These are phyloP conservation scores for Propsilocerus akamusi DNA, from an alignment of 1,140 invertebrate species.

Conservation along the genomic window DNA sequence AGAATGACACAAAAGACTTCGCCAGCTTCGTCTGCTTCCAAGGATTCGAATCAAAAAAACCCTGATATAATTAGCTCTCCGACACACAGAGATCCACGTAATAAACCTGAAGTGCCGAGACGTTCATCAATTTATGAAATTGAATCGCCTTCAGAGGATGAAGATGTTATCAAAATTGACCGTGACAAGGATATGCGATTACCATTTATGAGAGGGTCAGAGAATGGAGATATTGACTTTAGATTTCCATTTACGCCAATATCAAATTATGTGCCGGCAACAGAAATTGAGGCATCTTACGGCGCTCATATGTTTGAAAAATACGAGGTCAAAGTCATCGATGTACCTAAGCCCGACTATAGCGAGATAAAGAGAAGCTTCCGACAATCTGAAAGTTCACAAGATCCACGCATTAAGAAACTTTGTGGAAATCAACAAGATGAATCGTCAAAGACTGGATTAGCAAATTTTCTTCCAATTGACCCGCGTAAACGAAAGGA, in stretches of 20 bases:
- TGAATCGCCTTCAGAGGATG: slow-evolving; percentile 13
- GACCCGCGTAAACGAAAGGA: slow-evolving; percentile 35
- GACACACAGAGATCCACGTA: background rate
- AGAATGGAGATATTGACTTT: slow-evolving; percentile 48
- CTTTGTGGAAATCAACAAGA: slow-evolving; percentile 35
- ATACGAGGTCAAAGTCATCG: slow-evolving; percentile 42
- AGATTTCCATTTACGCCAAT: slow-evolving; percentile 56
- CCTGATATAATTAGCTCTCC: background rate
- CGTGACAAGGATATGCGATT: slow-evolving; percentile 11
- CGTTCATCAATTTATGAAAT: background rate
- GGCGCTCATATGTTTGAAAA: slow-evolving; percentile 50
- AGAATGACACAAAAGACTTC: background rate
- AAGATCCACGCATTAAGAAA: slow-evolving; percentile 51
- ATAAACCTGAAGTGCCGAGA: background rate
- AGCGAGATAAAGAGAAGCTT: slow-evolving; percentile 47
- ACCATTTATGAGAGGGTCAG: slow-evolving; percentile 9
- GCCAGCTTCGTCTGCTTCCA: no score
- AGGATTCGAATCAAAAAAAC: background rate
- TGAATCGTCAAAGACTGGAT: slow-evolving; percentile 32
- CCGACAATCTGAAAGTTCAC: slow-evolving; percentile 44
- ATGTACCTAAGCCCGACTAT: slow-evolving; percentile 54
- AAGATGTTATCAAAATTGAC: slow-evolving; percentile 9
- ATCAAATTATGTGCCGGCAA: slow-evolving; percentile 58
- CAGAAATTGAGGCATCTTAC: slow-evolving; percentile 65
- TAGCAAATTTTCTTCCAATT: slow-evolving; percentile 18